Evolutionary conservation across 64 coral and sea anemone species (phyloP).

Genomic region (Acropora tenuis): DNA sequence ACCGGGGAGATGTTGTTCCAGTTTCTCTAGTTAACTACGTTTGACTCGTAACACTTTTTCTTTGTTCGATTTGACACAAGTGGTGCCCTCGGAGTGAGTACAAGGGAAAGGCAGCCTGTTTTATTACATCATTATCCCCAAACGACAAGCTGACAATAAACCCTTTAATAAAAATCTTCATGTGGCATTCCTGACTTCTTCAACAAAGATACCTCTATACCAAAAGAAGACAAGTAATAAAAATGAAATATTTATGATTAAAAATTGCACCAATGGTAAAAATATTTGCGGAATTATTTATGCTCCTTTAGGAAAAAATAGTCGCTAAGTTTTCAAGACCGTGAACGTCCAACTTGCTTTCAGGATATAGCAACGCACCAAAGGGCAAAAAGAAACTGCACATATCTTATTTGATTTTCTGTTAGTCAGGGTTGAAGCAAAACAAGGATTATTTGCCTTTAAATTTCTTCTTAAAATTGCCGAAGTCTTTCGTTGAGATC

Average conservation of each 20-base stretch:
- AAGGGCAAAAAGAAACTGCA: too few species aligned
- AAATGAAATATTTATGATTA: too few species aligned
- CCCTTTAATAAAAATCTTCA: neutral
- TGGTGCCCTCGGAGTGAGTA: neutral
- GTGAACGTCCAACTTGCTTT: neutral
- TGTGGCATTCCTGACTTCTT: too few species aligned
- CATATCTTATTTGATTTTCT: neutral
- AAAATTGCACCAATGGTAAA: too few species aligned
- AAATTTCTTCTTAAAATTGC: too few species aligned
- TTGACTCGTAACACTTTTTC: neutral
- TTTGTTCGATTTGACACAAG: neutral
- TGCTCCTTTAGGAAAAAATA: neutral
- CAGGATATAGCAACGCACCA: neutral
- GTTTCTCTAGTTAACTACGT: neutral
- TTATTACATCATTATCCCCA: too few species aligned
- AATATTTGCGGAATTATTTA: neutral
- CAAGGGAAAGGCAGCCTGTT: neutral
- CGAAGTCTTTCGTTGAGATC: too few species aligned
- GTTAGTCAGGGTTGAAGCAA: neutral
- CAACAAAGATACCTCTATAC: neutral
- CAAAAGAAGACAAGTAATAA: neutral
- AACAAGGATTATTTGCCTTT: too few species aligned
- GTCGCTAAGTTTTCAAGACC: neutral
- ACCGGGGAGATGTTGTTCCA: too few species aligned
- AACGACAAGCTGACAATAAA: neutral